Base-by-base conservation (phyloP, 2,113 vertebrate species). In the Telmatochromis sp. region DNA sequence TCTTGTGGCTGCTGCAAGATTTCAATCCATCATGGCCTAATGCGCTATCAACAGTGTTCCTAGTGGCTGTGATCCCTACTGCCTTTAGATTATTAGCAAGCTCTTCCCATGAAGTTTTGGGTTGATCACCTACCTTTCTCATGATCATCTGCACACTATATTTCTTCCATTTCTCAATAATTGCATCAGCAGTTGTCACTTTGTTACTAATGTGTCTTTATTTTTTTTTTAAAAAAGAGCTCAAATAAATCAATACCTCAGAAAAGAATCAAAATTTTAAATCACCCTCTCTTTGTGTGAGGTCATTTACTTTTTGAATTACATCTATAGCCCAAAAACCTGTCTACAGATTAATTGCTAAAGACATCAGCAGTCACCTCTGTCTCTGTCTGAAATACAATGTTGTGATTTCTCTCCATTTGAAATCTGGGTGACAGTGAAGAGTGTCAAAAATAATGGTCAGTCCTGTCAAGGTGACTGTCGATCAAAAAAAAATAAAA, bases 221-320 rank as follows among this genome's bases (percentile, higher is more conserved):
- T 37, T 63, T 6, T 21, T 9, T 40, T 5, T 10, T 35, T 35
- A 2, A 6, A 10, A 65, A 70, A 15, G 11, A 70, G 37, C 10
- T 65, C 0, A 37, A 65, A n/a, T 37, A 12, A 65, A 65, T 63
- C 28, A 63, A 2, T 37, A 65, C 0, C 60, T 12, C 0, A 65
- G 31, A 70, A 23, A 54, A 1, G 7, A 0, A 23, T 5, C 2
- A 35, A 1, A 2, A 17, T 0, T 21, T 81, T 55, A 12, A 57
- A 19, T 42, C 7, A 2, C 12, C 0, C 53, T 81, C 4, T 37
- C n/a, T 80, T 10, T 13, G 33, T 80, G 33, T 80, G 12, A 42
- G 8, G 31, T 19, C 21, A 28, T 75, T 45, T 47, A 17, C 40
- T 26, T 81, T 57, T 81, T 42, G 21, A 40, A 42, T 40, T 40